Percentiles rank a stretch among this genome's conserved stretches.
phyloP scores from a whole-genome alignment of 1,140 invertebrate genomes.

The Philopotamus ludificatus region DNA sequence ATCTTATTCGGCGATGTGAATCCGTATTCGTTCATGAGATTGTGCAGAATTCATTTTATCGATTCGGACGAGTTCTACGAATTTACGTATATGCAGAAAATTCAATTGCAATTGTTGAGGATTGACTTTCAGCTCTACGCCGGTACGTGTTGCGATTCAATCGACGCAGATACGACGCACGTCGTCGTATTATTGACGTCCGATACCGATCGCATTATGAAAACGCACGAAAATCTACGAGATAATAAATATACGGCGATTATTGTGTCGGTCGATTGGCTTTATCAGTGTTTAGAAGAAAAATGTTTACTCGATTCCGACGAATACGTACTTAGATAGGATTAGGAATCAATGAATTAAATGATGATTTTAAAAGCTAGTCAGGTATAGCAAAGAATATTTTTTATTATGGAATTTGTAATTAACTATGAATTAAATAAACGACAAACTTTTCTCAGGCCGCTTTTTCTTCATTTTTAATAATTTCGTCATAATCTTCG shows the following conservation, averaged over 20 bases:
- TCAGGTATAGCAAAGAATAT: too few relatives aligned
- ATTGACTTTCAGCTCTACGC: slow-evolving; percentile 29
- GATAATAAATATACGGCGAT: slow-evolving; percentile 10
- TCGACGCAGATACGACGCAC: slow-evolving; percentile 24
- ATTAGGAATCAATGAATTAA: too few relatives aligned
- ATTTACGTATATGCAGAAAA: neutral
- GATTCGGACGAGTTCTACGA: neutral
- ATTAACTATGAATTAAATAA: too few relatives aligned
- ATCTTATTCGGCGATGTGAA: slow-evolving; percentile 22
- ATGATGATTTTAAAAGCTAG: too few relatives aligned
- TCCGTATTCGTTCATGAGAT: slow-evolving; percentile 39
- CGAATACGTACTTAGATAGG: slow-evolving; percentile 16
- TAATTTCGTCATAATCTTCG: slow-evolving; percentile 43
- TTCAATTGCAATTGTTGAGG: slow-evolving; percentile 16
- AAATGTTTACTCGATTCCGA: slow-evolving; percentile 10
- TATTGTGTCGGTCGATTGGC: slow-evolving; percentile 27
- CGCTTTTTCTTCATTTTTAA: neutral
- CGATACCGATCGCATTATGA: neutral
- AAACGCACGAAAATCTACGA: slow-evolving; percentile 4
- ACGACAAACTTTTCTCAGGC: neutral
- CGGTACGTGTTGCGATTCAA: slow-evolving; percentile 8
- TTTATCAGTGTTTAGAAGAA: slow-evolving; percentile 25
- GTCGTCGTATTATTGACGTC: slow-evolving; percentile 5
- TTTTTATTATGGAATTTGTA: too few relatives aligned
- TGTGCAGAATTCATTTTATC: slow-evolving; percentile 20